A percentile compares a stretch with the other conserved stretches of the same genome.
Conservation (phyloP, 2,888 invertebrate species). For the Heliconius sara region DNA sequence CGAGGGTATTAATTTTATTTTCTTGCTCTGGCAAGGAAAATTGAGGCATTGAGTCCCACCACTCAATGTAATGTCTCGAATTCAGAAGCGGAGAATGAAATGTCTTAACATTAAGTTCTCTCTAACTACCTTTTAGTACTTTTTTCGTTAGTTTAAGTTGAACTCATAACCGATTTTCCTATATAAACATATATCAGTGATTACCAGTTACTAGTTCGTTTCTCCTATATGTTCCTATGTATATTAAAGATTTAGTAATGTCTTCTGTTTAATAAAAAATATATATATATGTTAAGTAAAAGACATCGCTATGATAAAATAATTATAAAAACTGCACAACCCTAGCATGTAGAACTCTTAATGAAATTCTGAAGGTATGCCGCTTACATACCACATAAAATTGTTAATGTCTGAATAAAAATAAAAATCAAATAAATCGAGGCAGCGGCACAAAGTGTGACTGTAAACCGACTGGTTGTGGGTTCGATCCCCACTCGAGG, state of each 20-base stretch:
- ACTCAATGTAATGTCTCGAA: too few relatives aligned
- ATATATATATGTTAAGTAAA: not conserved
- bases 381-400: not conserved
- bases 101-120: too few relatives aligned
- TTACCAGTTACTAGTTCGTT: not conserved
- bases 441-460: too few relatives aligned
- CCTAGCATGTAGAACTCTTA: not conserved
- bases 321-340: not conserved
- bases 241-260: not conserved
- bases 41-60: too few relatives aligned
- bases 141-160: not conserved
- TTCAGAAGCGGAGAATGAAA: too few relatives aligned
- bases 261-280: not conserved
- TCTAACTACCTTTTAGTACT: too few relatives aligned
- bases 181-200: too few relatives aligned
- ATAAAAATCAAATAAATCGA: too few relatives aligned
- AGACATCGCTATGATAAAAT: not conserved
- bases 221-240: not conserved
- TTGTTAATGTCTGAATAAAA: not conserved
- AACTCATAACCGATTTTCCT: not conserved
- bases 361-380: conserved; percentile 7
- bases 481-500: too few relatives aligned
- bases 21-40: too few relatives aligned
- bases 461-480: too few relatives aligned
- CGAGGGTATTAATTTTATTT: too few relatives aligned